A percentile compares a stretch with the other conserved stretches of the same genome.
phyloP scores from a whole-genome alignment of 2,888 invertebrate genomes.

The Leptura quadrifasciata region DNA sequence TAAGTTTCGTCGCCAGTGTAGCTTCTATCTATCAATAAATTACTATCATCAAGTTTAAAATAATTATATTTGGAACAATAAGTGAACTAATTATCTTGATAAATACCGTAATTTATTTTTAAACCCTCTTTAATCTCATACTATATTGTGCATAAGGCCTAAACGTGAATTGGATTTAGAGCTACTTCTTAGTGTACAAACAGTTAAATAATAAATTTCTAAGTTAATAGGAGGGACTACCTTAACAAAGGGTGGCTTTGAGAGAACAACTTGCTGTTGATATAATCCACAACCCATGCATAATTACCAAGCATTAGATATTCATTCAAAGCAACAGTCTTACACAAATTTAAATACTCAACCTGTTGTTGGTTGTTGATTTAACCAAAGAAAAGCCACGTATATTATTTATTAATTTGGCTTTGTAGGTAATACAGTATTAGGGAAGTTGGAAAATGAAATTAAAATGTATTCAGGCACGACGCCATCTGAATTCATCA shows the following conservation, averaged over 20 bases:
- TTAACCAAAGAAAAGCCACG: conserved; percentile 6
- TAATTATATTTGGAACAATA: too few species aligned
- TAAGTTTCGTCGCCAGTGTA: too few species aligned
- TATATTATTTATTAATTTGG: conserved; percentile 11
- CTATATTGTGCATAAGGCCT: background rate
- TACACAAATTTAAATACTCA: background rate
- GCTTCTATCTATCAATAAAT: too few species aligned
- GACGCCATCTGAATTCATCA: background rate
- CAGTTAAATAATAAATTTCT: conserved; percentile 32
- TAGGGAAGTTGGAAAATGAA: background rate
- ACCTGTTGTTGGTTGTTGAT: conserved; percentile 20
- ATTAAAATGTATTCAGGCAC: background rate
- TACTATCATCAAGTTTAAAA: too few species aligned
- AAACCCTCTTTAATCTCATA: background rate
- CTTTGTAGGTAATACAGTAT: background rate
- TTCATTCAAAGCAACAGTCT: conserved; percentile 22
- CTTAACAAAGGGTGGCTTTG: conserved; percentile 19
- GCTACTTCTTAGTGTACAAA: conserved; percentile 48
- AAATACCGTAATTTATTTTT: background rate
- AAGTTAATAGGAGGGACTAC: conserved; percentile 18
- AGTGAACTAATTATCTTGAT: background rate
- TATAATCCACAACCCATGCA: conserved; percentile 17
- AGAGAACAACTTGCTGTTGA: background rate
- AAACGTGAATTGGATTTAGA: conserved; percentile 33
- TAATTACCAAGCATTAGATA: conserved; percentile 21